Percentiles rank a stretch among this genome's conserved stretches.
Conservation (phyloP, 1,140 invertebrate species). For the Sinella curviseta region DNA sequence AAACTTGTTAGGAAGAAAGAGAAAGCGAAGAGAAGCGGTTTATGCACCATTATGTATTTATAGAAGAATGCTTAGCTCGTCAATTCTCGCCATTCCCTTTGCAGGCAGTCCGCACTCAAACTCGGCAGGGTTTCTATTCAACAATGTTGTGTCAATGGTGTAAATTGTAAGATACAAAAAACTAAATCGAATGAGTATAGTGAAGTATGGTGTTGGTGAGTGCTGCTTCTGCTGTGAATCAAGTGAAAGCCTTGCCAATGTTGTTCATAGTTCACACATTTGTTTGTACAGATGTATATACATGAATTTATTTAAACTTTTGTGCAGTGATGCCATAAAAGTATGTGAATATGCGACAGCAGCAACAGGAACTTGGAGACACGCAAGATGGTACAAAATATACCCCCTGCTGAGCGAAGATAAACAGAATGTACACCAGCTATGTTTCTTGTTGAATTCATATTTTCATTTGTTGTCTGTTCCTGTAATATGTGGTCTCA, state of each 20-base stretch:
- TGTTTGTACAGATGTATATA: too few species aligned
- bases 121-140: not conserved
- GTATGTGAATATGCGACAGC: not conserved
- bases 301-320: too few species aligned
- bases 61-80: not conserved
- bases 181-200: not conserved
- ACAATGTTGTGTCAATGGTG: not conserved
- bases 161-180: not conserved
- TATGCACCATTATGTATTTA: not conserved
- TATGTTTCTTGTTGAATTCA: conserved; percentile 6
- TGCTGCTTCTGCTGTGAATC: not conserved
- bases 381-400: not conserved
- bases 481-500: not conserved
- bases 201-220: not conserved
- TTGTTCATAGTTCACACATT: too few species aligned
- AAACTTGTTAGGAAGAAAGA: too few species aligned
- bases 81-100: not conserved
- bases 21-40: too few species aligned
- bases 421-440: conserved; percentile 1
- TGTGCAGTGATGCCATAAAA: too few species aligned
- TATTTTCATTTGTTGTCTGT: not conserved
- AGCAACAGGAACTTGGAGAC: not conserved
- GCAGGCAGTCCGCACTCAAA: not conserved
- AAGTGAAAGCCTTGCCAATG: too few species aligned
- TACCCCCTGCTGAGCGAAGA: conserved; percentile 14